Percentiles rank a stretch among this genome's conserved stretches.
Conservation (phyloP, 35 echinoderm and acorn worm species). For the Hemicentrotus pulcherrimus region DNA sequence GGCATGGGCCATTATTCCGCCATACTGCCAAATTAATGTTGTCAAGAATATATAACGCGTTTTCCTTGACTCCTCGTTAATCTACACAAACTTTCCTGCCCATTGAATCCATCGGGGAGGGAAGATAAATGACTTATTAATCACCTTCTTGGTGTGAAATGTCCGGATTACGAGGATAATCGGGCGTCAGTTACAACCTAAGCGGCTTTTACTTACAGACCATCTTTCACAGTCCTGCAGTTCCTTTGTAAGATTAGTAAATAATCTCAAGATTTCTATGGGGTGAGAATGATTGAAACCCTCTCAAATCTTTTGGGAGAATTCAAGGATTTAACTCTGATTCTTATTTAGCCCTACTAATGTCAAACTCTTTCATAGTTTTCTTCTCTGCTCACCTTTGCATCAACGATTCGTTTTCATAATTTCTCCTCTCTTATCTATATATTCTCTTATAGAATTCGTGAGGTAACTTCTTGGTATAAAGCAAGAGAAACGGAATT, state of each 20-base stretch:
- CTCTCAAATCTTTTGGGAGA: not conserved
- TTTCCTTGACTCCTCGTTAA: not conserved
- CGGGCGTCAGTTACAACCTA: not conserved
- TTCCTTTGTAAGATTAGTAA: not conserved
- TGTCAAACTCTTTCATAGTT: not conserved
- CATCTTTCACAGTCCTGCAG: not conserved
- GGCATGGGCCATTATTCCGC: no score
- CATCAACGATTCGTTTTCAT: not conserved
- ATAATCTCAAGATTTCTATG: not conserved
- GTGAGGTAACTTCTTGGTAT: no score
- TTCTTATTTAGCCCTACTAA: not conserved
- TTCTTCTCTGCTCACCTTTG: not conserved
- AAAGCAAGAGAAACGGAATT: no score
- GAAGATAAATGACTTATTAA: slow-evolving; percentile 5
- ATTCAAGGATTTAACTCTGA: not conserved
- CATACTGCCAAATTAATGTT: no score
- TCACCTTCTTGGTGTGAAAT: not conserved
- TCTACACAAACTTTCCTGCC: not conserved
- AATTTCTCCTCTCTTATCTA: not conserved
- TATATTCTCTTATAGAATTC: not conserved
- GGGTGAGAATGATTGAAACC: not conserved
- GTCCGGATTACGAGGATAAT: not conserved
- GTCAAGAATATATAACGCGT: not conserved
- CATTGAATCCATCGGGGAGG: not conserved
- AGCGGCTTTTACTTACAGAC: not conserved